These are phyloP conservation scores for Solea senegalensis DNA, from an alignment of 2,113 vertebrate genomes.

Conservation along the genomic window DNA sequence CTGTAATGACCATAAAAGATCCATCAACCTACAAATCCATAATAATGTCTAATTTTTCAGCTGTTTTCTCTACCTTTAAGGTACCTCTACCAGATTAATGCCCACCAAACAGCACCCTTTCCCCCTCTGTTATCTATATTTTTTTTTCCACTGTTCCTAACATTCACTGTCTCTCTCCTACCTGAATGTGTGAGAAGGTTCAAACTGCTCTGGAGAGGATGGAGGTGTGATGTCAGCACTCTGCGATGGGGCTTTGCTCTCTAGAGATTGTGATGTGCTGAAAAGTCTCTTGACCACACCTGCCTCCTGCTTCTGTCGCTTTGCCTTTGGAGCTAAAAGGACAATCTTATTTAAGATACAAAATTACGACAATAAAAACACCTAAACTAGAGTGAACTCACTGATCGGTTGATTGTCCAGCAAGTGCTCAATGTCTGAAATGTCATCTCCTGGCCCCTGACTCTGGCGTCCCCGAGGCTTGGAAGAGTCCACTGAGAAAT, in stretches of 20 bases:
- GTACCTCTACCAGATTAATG: too few relatives aligned
- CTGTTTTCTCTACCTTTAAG: background rate
- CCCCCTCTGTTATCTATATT: too few relatives aligned
- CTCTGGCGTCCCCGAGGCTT: constrained; percentile 8
- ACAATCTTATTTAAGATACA: background rate
- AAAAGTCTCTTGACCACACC: constrained; percentile 88
- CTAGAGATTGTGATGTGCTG: constrained; percentile 22
- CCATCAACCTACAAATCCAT: background rate
- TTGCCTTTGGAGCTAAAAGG: constrained; percentile 82
- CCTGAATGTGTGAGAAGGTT: constrained; percentile 57
- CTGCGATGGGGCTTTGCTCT: constrained; percentile 53
- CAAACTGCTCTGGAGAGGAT: constrained; percentile 73
- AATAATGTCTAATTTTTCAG: too few relatives aligned
- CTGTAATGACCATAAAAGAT: too few relatives aligned
- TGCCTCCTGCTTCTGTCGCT: constrained; percentile 84
- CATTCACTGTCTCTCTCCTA: constrained; percentile 34
- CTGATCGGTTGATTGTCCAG: constrained; percentile 58
- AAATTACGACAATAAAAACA: constrained; percentile 12
- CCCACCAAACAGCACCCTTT: background rate
- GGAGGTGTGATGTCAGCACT: constrained; percentile 79
- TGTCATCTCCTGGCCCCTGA: constrained; percentile 12
- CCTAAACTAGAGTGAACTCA: constrained; percentile 58
- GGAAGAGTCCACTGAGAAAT: constrained; percentile 15
- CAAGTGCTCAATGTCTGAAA: constrained; percentile 46
- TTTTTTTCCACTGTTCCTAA: background rate